Conservation (phyloP, 1,140 invertebrate species). For the Orussus abietinus region DNA sequence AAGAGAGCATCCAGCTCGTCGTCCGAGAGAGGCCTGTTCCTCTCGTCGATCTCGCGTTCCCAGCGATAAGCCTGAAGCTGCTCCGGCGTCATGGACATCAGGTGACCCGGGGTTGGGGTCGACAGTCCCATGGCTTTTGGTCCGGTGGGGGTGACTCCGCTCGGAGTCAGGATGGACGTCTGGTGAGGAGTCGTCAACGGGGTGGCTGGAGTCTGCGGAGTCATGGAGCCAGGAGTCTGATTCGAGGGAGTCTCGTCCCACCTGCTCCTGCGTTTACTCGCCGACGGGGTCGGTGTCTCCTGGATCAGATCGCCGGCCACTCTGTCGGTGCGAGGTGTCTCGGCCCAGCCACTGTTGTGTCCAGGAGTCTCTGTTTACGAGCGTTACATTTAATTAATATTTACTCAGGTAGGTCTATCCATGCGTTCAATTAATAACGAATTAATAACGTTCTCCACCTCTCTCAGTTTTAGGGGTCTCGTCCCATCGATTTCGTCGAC, state of each 20-base stretch:
- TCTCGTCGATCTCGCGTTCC: slow-evolving; percentile 98
- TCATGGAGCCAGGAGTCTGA: slow-evolving; percentile 69
- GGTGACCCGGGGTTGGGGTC: slow-evolving; percentile 92
- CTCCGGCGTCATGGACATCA: slow-evolving; percentile 98
- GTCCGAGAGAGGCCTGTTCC: slow-evolving; percentile 93
- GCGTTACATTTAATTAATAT: slow-evolving; percentile 18
- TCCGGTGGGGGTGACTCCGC: slow-evolving; percentile 83
- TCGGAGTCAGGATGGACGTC: slow-evolving; percentile 60
- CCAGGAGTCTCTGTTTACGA: slow-evolving; percentile 79
- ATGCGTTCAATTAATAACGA: slow-evolving; percentile 1
- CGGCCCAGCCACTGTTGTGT: slow-evolving; percentile 93
- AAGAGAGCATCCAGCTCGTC: slow-evolving; percentile 97
- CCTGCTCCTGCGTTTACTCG: slow-evolving; percentile 78
- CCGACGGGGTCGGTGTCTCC: slow-evolving; percentile 87
- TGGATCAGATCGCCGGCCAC: slow-evolving; percentile 77
- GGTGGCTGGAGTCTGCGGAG: slow-evolving; percentile 69
- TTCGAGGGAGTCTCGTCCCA: slow-evolving; percentile 97
- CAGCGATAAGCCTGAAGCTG: slow-evolving; percentile 97
- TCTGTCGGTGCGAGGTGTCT: slow-evolving; percentile 93
- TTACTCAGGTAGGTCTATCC: too few relatives aligned
- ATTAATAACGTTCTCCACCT: slow-evolving; percentile 49
- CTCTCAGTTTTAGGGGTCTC: slow-evolving; percentile 97
- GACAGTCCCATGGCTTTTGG: slow-evolving; percentile 96
- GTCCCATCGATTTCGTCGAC: slow-evolving; percentile 95
- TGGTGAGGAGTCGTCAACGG: slow-evolving; percentile 64